Percentiles rank a stretch among this genome's conserved stretches.
Evolutionary conservation across 1,140 invertebrate species (phyloP).

Genomic region (Drosophila mayri): DNA sequence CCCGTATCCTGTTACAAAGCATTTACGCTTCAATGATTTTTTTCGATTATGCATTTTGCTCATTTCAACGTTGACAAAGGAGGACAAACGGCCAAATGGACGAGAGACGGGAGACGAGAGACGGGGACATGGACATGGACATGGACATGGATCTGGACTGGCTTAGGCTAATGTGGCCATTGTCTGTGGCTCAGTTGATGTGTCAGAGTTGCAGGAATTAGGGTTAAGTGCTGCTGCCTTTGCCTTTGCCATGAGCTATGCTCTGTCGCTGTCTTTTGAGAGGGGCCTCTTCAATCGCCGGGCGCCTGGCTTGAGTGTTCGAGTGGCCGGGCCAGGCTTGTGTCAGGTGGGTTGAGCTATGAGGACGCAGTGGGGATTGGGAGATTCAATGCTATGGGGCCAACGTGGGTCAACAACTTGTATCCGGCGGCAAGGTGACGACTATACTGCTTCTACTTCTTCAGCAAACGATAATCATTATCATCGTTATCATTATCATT

Average conservation of each 20-base stretch:
- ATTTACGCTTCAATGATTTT: conserved; percentile 78
- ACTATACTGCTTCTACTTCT: conserved; percentile 6
- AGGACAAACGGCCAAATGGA: conserved; percentile 3
- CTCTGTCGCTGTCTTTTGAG: conserved; percentile 11
- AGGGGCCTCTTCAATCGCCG: conserved; percentile 5
- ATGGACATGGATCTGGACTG: conserved; percentile 2
- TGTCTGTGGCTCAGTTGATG: conserved; percentile 55
- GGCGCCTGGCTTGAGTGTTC: conserved; percentile 4
- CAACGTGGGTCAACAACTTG: conserved; percentile 74
- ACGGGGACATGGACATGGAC: neutral
- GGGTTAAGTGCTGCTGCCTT: conserved; percentile 60
- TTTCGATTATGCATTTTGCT: conserved; percentile 81
- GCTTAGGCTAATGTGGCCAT: conserved; percentile 67
- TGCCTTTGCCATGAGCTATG: conserved; percentile 16
- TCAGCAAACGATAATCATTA: conserved; percentile 1
- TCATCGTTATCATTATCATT: conserved; percentile 9
- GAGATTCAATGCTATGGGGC: conserved; percentile 41
- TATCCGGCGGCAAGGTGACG: conserved; percentile 57
- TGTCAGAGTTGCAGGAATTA: conserved; percentile 63
- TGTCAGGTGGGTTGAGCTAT: neutral
- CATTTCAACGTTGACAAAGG: conserved; percentile 76
- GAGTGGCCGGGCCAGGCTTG: conserved; percentile 1
- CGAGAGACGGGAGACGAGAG: neutral
- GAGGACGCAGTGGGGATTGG: conserved; percentile 1
- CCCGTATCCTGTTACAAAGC: conserved; percentile 77